Base-by-base conservation (phyloP, 2,797 vertebrate species). In the Rhynchotus rufescens region DNA sequence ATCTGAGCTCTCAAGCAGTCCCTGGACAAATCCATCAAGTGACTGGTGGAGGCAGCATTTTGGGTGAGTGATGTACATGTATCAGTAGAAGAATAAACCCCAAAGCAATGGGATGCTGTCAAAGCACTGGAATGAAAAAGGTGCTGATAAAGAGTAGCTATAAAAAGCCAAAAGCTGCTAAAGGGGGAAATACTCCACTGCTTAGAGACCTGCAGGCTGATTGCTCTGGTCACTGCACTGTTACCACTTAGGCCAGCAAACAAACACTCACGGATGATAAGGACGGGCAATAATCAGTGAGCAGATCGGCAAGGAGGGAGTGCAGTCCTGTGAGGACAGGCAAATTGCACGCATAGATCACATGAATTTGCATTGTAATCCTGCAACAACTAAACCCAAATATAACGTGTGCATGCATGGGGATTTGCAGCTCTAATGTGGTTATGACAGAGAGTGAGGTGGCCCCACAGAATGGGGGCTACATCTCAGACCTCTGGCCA, bases 221-320 rank as follows among this genome's bases (percentile, higher is more conserved):
- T 96, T 92, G 84, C 74, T 80, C 84, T 93, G 82, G 94, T 95
- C 85, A 94, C 86, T 92, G 94, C 66, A 22, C 80, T 89, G 65
- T 87, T 93, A 91, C 94, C 87, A 78, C 84, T 96, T 94, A 95
- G 96, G 89, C 75, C 96, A 96, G 89, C 67, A 95, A 95, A 84
- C 80, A 91, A 94, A 79, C 84, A 80, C 84, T 57, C 88, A 84
- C 73, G 68, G 56, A 92, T 91, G 91, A 86, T 91, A 94, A 95
- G 96, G 93, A 92, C 36, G 71, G 92, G 78, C 73, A 96, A 82
- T 88, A 91, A 92, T 94, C 93, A 79, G 64, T 14, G 52, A 81
- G 72, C 13, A 1, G 38, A 60, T 93, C 78, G 42, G 86, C 78
- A 80, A 88, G 92, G 72, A 76, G 76, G 62, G 71, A 84, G 71